These are phyloP conservation scores for Myripristis murdjan DNA, from an alignment of 2,797 vertebrate species.

Conservation along the genomic window DNA sequence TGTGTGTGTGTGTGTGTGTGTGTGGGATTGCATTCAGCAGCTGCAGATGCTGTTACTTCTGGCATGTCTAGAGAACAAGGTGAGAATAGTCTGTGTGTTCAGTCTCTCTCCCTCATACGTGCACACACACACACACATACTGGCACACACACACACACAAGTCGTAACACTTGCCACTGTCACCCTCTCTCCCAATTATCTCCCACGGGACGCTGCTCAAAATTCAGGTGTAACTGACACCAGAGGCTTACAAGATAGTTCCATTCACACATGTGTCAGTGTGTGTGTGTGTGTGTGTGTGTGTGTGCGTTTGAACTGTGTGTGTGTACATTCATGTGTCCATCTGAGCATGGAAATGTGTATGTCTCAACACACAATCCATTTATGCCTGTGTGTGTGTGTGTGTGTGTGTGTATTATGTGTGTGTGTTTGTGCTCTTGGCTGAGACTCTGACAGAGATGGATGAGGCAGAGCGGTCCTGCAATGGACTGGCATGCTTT, in stretches of 20 bases:
- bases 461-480: conserved; percentile 60
- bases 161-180: conserved; percentile 43
- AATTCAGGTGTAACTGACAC: conserved; percentile 42
- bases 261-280: conserved; percentile 27
- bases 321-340: background rate
- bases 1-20: background rate
- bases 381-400: conserved; percentile 11
- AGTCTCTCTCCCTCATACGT: conserved; percentile 3
- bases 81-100: conserved; percentile 1
- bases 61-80: conserved; percentile 13
- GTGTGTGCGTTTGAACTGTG: background rate
- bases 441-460: conserved; percentile 68
- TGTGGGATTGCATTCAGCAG: background rate
- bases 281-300: background rate
- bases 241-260: conserved; percentile 37
- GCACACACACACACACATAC: too few species aligned
- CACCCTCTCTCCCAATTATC: conserved; percentile 41
- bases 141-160: conserved; percentile 15
- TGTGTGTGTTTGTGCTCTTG: conserved; percentile 43
- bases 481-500: conserved; percentile 51
- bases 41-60: background rate
- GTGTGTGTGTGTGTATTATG: conserved; percentile 10
- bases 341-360: conserved; percentile 29
- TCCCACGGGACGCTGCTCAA: conserved; percentile 25
- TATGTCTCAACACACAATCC: conserved; percentile 8